Percentiles rank a stretch among this genome's conserved stretches.
phyloP scores from a whole-genome alignment of 1,140 invertebrate genomes.

The Helicorthomorpha holstii region DNA sequence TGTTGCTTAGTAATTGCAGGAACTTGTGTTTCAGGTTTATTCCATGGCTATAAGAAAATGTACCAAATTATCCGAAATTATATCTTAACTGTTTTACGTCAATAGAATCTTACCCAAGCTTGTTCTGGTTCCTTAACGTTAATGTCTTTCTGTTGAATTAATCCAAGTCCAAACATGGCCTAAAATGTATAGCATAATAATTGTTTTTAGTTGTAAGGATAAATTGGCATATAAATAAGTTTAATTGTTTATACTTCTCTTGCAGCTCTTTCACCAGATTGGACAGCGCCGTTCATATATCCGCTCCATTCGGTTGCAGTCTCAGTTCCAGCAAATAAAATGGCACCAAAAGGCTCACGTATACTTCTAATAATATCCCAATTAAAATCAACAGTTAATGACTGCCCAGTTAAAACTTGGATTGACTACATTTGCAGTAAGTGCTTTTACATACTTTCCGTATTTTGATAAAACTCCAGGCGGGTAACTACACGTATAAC shows the following conservation, averaged over 20 bases:
- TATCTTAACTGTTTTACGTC: background rate
- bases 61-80: background rate
- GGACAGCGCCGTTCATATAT: constrained; percentile 36
- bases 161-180: background rate
- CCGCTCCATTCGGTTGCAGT: constrained; percentile 35
- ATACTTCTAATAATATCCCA: background rate
- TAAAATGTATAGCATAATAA: background rate
- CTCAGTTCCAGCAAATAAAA: constrained; percentile 36
- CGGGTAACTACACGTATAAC: constrained; percentile 24
- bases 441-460: constrained; percentile 18
- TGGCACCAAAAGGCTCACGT: constrained; percentile 18
- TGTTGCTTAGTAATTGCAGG: background rate
- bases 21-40: background rate
- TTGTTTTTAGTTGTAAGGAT: background rate
- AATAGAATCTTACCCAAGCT: background rate
- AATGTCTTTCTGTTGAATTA: background rate
- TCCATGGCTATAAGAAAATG: background rate
- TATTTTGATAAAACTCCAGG: constrained; percentile 25
- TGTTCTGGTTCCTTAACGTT: background rate
- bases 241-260: constrained; percentile 25
- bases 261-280: constrained; percentile 34
- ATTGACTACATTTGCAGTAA: background rate
- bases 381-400: background rate
- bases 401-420: background rate
- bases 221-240: background rate